These are phyloP conservation scores for Phymorhynchus buccinoides DNA, from an alignment of 1,140 invertebrate species.

Conservation along the genomic window DNA sequence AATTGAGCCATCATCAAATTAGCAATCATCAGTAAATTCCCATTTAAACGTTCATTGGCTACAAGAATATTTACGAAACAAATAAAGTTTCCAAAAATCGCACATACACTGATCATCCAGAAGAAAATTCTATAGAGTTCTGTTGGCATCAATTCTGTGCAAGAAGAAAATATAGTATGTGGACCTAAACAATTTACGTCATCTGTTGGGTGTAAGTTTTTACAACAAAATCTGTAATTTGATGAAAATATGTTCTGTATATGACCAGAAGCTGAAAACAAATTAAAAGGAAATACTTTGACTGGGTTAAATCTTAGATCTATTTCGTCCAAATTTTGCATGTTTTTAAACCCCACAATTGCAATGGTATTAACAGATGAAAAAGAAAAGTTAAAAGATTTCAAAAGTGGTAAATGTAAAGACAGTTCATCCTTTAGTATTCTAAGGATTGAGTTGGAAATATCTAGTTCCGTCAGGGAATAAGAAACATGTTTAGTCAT, in stretches of 20 bases:
- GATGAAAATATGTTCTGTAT: slow-evolving; percentile 40
- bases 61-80: slow-evolving; percentile 24
- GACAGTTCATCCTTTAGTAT: background rate
- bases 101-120: slow-evolving; percentile 45
- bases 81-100: slow-evolving; percentile 49
- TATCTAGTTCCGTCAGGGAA: background rate
- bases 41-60: slow-evolving; percentile 23
- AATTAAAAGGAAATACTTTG: slow-evolving; percentile 1
- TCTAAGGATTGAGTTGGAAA: background rate
- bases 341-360: slow-evolving; percentile 4
- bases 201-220: background rate
- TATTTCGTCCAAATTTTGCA: slow-evolving; percentile 19
- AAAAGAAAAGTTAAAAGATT: background rate
- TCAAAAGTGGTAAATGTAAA: background rate
- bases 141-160: slow-evolving; percentile 46
- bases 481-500: background rate
- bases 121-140: slow-evolving; percentile 39
- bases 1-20: slow-evolving; percentile 35
- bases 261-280: slow-evolving; percentile 40
- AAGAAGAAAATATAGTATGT: slow-evolving; percentile 46
- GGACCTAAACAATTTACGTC: background rate
- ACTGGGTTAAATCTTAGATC: slow-evolving; percentile 41
- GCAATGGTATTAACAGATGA: background rate
- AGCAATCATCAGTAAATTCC: slow-evolving; percentile 47
- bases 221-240: slow-evolving; percentile 51